These are phyloP conservation scores for Zaprionus davidi DNA, from an alignment of 1,140 invertebrate species.

Conservation along the genomic window DNA sequence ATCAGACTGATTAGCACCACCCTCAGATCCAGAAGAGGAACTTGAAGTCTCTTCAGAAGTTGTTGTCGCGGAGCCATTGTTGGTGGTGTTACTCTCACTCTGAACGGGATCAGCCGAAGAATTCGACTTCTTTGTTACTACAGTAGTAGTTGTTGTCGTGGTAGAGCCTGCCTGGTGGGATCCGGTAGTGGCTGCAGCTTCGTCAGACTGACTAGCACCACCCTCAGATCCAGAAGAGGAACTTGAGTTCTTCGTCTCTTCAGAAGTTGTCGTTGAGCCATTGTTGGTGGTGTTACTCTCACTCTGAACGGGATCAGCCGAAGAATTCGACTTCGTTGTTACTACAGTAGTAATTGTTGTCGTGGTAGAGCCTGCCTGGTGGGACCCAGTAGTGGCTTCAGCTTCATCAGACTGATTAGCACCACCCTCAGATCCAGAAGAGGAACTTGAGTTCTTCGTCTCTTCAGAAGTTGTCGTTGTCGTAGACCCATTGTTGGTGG, in stretches of 20 bases:
- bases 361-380: not conserved
- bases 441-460: not conserved
- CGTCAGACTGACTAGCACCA: not conserved
- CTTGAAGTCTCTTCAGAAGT: not conserved
- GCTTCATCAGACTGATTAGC: not conserved
- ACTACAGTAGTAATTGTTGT: conserved; percentile 4
- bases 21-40: not conserved
- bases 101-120: not conserved
- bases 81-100: not conserved
- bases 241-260: not conserved
- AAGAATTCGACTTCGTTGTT: not conserved
- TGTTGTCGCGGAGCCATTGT: not conserved
- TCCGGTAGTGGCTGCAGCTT: not conserved
- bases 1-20: not conserved
- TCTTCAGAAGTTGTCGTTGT: conserved; percentile 9
- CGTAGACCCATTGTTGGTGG: not conserved
- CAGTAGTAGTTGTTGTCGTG: conserved; percentile 1
- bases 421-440: not conserved
- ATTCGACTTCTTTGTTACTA: not conserved
- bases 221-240: not conserved
- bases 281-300: not conserved
- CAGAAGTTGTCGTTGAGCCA: conserved; percentile 8
- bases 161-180: not conserved
- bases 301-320: not conserved
- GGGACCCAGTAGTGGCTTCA: too few species aligned